Conservation (phyloP, 2,888 invertebrate genomes). For the Pediacus dermestoides region DNA sequence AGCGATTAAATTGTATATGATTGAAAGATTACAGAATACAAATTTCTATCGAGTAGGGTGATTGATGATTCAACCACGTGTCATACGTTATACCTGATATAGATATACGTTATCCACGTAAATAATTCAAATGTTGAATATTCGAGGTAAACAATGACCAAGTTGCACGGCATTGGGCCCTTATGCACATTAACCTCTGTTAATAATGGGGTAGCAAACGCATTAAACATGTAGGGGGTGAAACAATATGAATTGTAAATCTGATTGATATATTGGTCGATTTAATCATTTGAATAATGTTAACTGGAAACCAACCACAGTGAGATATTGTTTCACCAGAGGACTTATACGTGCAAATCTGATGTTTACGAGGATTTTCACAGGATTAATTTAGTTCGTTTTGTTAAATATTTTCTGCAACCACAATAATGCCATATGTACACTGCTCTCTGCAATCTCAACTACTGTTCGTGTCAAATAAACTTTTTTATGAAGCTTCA, state of each 20-base stretch:
- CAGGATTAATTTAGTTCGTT: too few relatives aligned
- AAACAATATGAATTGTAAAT: slow-evolving; percentile 15
- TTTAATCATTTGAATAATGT: slow-evolving; percentile 3
- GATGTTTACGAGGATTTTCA: too few relatives aligned
- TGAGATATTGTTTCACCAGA: background rate
- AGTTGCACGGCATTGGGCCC: slow-evolving; percentile 17
- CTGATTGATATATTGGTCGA: slow-evolving; percentile 13
- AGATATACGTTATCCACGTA: slow-evolving; percentile 18
- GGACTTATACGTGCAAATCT: background rate
- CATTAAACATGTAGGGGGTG: slow-evolving; percentile 10
- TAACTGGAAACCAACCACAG: background rate
- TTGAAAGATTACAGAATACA: too few relatives aligned
- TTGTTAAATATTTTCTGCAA: too few relatives aligned
- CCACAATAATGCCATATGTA: too few relatives aligned
- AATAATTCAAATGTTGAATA: slow-evolving; percentile 21
- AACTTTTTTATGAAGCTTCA: too few relatives aligned
- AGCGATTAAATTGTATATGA: too few relatives aligned
- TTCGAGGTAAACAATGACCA: slow-evolving; percentile 17
- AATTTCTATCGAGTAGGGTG: background rate
- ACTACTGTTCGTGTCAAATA: too few relatives aligned
- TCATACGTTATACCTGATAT: slow-evolving; percentile 11
- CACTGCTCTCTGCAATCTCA: too few relatives aligned
- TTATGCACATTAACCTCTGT: slow-evolving; percentile 19
- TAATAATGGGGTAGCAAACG: slow-evolving; percentile 17
- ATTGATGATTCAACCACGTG: slow-evolving; percentile 9